Evolutionary conservation across 1,140 invertebrate species (phyloP).

Genomic region (Sycobia sp.): DNA sequence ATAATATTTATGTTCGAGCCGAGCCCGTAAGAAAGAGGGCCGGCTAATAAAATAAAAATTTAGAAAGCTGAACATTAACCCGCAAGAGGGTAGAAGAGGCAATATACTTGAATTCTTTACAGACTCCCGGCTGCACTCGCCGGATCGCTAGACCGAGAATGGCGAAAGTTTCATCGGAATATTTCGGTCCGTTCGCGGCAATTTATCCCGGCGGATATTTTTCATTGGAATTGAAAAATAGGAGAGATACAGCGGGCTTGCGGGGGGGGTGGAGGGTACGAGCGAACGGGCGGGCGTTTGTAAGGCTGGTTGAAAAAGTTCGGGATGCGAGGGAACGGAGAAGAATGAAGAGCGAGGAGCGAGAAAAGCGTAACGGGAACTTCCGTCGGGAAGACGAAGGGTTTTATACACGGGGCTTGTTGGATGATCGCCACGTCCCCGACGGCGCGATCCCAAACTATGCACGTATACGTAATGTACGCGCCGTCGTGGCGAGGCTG

Average conservation of each 20-base stretch:
- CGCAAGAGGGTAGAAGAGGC: neutral
- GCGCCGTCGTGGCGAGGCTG: too few species aligned
- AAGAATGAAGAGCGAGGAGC: neutral
- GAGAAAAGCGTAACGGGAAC: slow-evolving; percentile 16
- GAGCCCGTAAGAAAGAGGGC: too few species aligned
- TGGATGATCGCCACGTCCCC: slow-evolving; percentile 21
- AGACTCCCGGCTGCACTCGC: neutral
- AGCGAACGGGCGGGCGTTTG: too few species aligned
- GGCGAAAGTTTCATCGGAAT: neutral
- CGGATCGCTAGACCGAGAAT: neutral
- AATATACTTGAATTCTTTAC: neutral
- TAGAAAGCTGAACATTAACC: neutral
- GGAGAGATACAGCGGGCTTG: neutral
- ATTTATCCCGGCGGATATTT: neutral
- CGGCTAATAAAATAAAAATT: too few species aligned
- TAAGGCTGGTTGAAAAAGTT: too few species aligned
- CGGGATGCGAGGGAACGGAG: too few species aligned
- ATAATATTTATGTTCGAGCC: too few species aligned
- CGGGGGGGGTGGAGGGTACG: too few species aligned
- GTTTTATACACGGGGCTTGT: slow-evolving; percentile 9
- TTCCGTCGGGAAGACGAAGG: slow-evolving; percentile 12
- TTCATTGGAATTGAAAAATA: slow-evolving; percentile 15
- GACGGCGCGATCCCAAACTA: too few species aligned
- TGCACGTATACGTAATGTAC: too few species aligned
- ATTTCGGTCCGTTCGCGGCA: neutral